These are phyloP conservation scores for Homarus americanus DNA, from an alignment of 1,140 invertebrate genomes.

Conservation along the genomic window DNA sequence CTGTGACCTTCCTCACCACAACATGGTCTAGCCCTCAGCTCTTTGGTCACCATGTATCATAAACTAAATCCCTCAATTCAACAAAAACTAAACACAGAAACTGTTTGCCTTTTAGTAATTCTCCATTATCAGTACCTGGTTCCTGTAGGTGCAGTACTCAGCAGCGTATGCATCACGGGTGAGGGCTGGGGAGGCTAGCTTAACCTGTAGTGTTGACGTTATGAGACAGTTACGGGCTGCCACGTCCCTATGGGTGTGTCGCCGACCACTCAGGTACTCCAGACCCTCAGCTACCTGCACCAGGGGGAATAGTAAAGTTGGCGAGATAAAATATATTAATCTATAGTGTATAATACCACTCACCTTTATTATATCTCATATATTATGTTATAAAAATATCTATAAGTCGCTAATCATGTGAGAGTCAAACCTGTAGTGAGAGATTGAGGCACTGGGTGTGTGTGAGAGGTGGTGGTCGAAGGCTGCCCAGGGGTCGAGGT, in stretches of 20 bases:
- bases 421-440: conserved; percentile 84
- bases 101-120: too few species aligned
- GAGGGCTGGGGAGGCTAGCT: conserved; percentile 89
- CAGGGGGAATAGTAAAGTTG: background rate
- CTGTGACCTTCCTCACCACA: too few species aligned
- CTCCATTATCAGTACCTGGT: conserved; percentile 53
- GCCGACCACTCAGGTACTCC: conserved; percentile 56
- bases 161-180: conserved; percentile 90
- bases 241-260: conserved; percentile 88
- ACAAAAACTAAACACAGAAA: too few species aligned
- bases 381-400: too few species aligned
- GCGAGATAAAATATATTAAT: too few species aligned
- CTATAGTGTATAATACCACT: background rate
- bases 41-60: too few species aligned
- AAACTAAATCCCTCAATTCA: too few species aligned
- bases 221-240: conserved; percentile 96
- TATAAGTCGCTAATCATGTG: too few species aligned
- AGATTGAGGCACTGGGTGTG: conserved; percentile 86
- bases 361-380: too few species aligned
- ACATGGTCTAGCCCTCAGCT: too few species aligned
- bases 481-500: conserved; percentile 76
- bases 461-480: conserved; percentile 82
- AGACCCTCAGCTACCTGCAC: conserved; percentile 47
- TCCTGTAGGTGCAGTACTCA: conserved; percentile 84
- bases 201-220: conserved; percentile 88